These are phyloP conservation scores for Herminia tarsipennalis DNA, from an alignment of 2,888 invertebrate species.

Conservation along the genomic window DNA sequence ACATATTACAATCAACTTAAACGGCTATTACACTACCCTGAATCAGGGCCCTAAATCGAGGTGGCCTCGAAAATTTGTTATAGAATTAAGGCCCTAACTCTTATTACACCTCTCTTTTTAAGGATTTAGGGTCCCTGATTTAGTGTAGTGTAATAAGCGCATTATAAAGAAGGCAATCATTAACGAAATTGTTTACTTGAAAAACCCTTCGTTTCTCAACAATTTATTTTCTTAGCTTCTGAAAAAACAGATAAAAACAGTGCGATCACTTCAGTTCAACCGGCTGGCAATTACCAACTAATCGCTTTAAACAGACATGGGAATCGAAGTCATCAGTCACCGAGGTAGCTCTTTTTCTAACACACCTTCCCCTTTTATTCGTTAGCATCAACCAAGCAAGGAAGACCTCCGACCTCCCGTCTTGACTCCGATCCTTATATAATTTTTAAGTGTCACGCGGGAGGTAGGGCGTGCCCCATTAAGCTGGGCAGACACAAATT, in stretches of 20 bases:
- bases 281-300: slow-evolving; percentile 46
- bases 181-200: too few relatives aligned
- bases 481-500: slow-evolving; percentile 60
- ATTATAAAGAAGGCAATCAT: too few relatives aligned
- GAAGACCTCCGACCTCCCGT: slow-evolving; percentile 47
- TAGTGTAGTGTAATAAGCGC: too few relatives aligned
- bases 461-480: slow-evolving; percentile 53
- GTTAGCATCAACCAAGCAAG: slow-evolving; percentile 43
- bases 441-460: slow-evolving; percentile 30
- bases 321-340: slow-evolving; percentile 62
- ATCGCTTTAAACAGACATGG: slow-evolving; percentile 62
- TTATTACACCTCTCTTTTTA: too few relatives aligned
- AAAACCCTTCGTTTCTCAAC: slow-evolving; percentile 31
- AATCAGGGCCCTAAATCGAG: too few relatives aligned
- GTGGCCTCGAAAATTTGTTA: too few relatives aligned
- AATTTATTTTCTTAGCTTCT: slow-evolving; percentile 32
- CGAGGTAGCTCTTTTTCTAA: slow-evolving; percentile 56
- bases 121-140: too few relatives aligned
- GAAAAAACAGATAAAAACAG: slow-evolving; percentile 36
- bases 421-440: slow-evolving; percentile 31
- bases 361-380: slow-evolving; percentile 61
- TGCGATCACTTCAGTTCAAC: slow-evolving; percentile 31
- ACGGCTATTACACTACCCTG: too few relatives aligned
- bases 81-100: too few relatives aligned
- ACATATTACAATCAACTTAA: too few relatives aligned